Evolutionary conservation across 2,113 vertebrate genomes (phyloP).

Genomic region (Polyodon spathula): DNA sequence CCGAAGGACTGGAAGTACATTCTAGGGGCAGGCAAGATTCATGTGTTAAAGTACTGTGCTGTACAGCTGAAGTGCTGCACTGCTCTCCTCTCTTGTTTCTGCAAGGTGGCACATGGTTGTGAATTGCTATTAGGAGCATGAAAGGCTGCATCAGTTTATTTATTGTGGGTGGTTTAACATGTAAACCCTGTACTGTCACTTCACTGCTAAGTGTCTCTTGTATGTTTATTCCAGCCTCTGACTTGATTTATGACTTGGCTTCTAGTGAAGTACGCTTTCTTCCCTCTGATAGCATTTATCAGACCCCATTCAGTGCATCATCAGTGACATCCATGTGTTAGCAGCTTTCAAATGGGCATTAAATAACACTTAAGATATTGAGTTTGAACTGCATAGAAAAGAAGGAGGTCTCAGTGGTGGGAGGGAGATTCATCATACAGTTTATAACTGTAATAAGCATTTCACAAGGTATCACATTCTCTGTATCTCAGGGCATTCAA

Average conservation of each 20-base stretch:
- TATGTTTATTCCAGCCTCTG: constrained; percentile 39
- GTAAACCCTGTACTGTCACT: no score
- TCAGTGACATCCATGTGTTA: constrained; percentile 36
- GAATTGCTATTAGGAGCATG: not conserved
- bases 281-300: constrained; percentile 34
- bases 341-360: constrained; percentile 34
- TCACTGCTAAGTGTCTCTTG: constrained; percentile 38
- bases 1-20: no score
- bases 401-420: no score
- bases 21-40: no score
- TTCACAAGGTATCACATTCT: no score
- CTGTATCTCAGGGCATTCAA: no score
- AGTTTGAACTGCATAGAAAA: constrained; percentile 7
- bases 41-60: no score
- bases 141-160: not conserved
- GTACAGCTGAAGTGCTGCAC: no score
- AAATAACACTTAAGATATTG: constrained; percentile 22
- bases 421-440: not conserved
- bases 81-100: no score
- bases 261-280: constrained; percentile 20
- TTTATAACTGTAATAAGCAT: no score
- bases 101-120: not conserved
- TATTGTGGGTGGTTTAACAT: constrained; percentile 26
- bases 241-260: constrained; percentile 17
- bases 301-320: constrained; percentile 37